Evolutionary conservation across 2,113 vertebrate species (phyloP).

Genomic region (Petrocephalus microphthalmus): DNA sequence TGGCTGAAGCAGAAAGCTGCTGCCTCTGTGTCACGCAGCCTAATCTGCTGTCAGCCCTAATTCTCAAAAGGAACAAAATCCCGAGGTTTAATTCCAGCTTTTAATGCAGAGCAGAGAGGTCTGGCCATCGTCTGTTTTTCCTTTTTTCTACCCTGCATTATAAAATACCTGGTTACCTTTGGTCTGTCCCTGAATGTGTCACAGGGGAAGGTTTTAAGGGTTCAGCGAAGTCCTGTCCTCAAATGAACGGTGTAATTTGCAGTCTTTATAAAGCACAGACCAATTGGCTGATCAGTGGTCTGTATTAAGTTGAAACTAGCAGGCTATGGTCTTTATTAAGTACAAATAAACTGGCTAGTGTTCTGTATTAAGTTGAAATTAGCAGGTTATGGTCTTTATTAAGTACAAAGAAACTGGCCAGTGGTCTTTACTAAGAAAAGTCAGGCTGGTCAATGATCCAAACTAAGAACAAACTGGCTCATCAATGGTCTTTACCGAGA

Average conservation of each 20-base stretch:
- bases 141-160: conserved; percentile 33
- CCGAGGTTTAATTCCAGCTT: conserved; percentile 67
- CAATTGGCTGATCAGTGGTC: background rate
- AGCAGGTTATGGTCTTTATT: background rate
- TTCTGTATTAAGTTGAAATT: background rate
- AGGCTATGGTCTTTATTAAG: background rate
- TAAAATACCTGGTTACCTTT: conserved; percentile 41
- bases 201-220: conserved; percentile 32
- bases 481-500: background rate
- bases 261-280: background rate
- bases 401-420: background rate
- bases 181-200: conserved; percentile 36
- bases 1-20: conserved; percentile 59
- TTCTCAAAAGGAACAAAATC: conserved; percentile 79
- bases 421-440: background rate
- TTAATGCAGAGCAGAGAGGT: conserved; percentile 67
- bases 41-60: conserved; percentile 75
- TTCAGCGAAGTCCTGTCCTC: background rate
- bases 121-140: conserved; percentile 40
- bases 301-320: background rate
- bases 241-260: background rate
- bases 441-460: background rate
- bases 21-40: conserved; percentile 60
- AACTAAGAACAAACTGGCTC: background rate
- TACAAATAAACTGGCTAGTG: background rate